Evolutionary conservation across 2,113 vertebrate genomes (phyloP).

Genomic region (Calidris pugnax): DNA sequence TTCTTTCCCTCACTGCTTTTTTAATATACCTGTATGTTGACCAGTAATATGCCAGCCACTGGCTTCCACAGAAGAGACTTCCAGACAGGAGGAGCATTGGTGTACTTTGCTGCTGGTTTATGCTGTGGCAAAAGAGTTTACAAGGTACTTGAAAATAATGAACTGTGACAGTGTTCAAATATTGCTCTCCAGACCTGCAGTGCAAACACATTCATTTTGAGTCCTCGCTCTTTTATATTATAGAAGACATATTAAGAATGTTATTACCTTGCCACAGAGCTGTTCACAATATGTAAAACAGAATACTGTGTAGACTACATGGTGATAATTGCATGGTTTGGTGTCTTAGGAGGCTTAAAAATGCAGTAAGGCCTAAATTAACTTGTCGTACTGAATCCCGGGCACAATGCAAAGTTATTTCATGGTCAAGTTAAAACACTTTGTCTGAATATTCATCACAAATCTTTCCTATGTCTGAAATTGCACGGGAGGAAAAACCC

Average conservation of each 20-base stretch:
- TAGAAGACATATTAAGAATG: background rate
- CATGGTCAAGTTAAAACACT: background rate
- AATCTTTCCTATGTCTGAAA: background rate
- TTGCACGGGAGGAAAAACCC: background rate
- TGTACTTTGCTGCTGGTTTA: background rate
- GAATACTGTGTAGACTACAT: background rate
- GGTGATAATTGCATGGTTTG: background rate
- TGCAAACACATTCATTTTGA: background rate
- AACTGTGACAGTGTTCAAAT: background rate
- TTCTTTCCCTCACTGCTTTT: background rate
- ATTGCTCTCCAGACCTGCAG: background rate
- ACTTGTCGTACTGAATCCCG: background rate
- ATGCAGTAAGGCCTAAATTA: conserved; percentile 31
- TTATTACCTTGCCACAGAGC: background rate
- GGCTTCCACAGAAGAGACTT: background rate
- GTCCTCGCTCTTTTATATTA: background rate
- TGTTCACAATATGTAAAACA: background rate
- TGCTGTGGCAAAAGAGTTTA: background rate
- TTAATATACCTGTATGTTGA: background rate
- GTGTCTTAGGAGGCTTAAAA: background rate
- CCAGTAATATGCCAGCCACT: background rate
- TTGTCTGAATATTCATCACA: background rate
- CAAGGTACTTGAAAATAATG: background rate
- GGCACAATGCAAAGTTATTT: background rate
- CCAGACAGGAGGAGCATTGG: background rate